Evolutionary conservation across 1,140 invertebrate genomes (phyloP).

Genomic region (Anastatus disparis): DNA sequence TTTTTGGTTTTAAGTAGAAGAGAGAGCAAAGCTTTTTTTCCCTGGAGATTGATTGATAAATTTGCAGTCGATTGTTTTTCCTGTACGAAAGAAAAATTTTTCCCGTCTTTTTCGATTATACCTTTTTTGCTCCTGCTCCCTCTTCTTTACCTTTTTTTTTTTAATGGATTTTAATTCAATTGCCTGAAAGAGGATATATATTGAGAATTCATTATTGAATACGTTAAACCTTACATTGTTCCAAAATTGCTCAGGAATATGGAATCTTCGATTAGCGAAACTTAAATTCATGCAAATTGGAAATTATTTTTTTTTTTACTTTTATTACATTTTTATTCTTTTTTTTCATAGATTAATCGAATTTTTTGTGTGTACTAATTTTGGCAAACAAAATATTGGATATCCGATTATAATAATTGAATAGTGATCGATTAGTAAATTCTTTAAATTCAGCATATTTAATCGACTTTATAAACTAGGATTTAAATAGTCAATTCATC

Average conservation of each 20-base stretch:
- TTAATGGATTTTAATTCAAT: slow-evolving; percentile 24
- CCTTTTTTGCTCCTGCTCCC: not conserved
- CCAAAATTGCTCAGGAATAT: slow-evolving; percentile 15
- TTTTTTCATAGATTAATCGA: no score
- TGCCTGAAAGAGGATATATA: not conserved
- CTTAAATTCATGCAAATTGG: not conserved
- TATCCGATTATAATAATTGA: no score
- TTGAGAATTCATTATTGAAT: slow-evolving; percentile 25
- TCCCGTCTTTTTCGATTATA: not conserved
- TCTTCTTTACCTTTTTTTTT: not conserved
- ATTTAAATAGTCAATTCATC: no score
- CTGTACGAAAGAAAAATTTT: not conserved
- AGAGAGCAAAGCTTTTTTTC: not conserved
- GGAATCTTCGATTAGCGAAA: slow-evolving; percentile 18
- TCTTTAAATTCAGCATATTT: no score
- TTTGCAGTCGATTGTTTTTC: slow-evolving; percentile 34
- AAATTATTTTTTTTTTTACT: slow-evolving; percentile 13
- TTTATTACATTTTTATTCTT: no score
- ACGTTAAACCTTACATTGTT: slow-evolving; percentile 3
- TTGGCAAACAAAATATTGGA: no score
- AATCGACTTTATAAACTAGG: no score
- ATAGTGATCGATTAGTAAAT: no score
- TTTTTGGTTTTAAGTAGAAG: no score
- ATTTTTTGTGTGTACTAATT: no score
- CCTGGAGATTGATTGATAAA: slow-evolving; percentile 30